These are phyloP conservation scores for Cinara cedri DNA, from an alignment of 2,888 invertebrate genomes.

Conservation along the genomic window DNA sequence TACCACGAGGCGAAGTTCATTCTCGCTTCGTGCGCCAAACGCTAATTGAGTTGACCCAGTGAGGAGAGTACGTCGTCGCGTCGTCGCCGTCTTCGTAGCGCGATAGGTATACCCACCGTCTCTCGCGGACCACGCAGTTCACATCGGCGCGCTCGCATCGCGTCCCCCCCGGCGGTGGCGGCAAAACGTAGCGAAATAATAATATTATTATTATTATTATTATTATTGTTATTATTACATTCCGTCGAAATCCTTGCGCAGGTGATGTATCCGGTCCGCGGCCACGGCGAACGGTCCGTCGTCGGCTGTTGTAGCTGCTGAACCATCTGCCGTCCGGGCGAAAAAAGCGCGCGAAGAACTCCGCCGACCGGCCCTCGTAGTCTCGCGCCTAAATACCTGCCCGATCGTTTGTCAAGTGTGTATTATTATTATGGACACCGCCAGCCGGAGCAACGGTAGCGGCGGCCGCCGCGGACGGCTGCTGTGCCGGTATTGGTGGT, in stretches of 20 bases:
- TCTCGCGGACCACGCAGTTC: background rate
- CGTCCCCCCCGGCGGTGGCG: background rate
- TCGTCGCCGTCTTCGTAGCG: background rate
- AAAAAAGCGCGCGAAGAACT: background rate
- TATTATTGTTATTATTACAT: background rate
- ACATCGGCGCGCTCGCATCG: background rate
- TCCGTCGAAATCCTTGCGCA: slow-evolving; percentile 11
- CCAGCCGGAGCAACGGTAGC: background rate
- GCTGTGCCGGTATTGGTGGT: slow-evolving; percentile 19
- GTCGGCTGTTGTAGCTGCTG: slow-evolving; percentile 12
- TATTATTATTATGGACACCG: background rate
- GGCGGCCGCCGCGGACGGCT: background rate
- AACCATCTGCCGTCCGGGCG: background rate
- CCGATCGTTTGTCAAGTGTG: too few species aligned
- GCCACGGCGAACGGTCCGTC: slow-evolving; percentile 12
- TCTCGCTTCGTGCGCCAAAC: slow-evolving; percentile 49
- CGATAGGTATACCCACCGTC: background rate
- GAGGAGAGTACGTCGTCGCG: slow-evolving; percentile 4
- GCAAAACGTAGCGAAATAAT: background rate
- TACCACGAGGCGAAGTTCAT: slow-evolving; percentile 51
- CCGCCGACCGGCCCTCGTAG: background rate
- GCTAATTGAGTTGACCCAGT: slow-evolving; percentile 48
- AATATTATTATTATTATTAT: too few species aligned
- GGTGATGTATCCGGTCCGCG: slow-evolving; percentile 32
- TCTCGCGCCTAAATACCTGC: too few species aligned